A percentile compares a stretch with the other conserved stretches of the same genome.
Conservation (phyloP, 2,888 invertebrate genomes). For the Trilocha varians region DNA sequence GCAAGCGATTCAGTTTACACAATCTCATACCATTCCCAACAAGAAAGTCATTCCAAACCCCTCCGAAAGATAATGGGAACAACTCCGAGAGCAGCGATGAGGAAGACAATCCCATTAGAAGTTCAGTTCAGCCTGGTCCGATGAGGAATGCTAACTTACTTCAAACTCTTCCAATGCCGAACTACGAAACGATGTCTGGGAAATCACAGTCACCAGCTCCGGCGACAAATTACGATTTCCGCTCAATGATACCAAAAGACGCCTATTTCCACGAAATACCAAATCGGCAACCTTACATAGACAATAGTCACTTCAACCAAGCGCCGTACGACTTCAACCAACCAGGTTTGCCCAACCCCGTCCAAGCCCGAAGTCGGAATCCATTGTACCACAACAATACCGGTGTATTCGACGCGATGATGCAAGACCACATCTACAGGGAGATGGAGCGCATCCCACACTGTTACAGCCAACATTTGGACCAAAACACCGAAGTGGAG, state of each 20-base stretch:
- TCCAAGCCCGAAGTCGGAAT: constrained; percentile 52
- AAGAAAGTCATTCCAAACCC: constrained; percentile 61
- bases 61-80: constrained; percentile 62
- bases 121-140: constrained; percentile 62
- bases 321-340: constrained; percentile 49
- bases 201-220: constrained; percentile 56
- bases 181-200: constrained; percentile 71
- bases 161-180: constrained; percentile 67
- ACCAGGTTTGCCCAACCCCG: constrained; percentile 39
- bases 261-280: constrained; percentile 76
- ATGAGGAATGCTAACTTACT: constrained; percentile 70
- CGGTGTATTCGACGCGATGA: constrained; percentile 66
- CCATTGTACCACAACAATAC: constrained; percentile 59
- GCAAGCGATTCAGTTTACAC: constrained; percentile 65
- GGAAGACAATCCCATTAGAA: constrained; percentile 65
- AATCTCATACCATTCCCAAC: constrained; percentile 69
- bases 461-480: constrained; percentile 60
- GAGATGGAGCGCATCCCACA: constrained; percentile 68
- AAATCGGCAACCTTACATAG: constrained; percentile 60
- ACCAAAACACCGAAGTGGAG: constrained; percentile 64
- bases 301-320: constrained; percentile 42
- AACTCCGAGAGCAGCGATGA: constrained; percentile 75
- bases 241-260: constrained; percentile 70
- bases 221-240: constrained; percentile 31
- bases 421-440: constrained; percentile 67